phyloP scores from a whole-genome alignment of 2,888 invertebrate genomes.

The Drosophila suboccidentalis region DNA sequence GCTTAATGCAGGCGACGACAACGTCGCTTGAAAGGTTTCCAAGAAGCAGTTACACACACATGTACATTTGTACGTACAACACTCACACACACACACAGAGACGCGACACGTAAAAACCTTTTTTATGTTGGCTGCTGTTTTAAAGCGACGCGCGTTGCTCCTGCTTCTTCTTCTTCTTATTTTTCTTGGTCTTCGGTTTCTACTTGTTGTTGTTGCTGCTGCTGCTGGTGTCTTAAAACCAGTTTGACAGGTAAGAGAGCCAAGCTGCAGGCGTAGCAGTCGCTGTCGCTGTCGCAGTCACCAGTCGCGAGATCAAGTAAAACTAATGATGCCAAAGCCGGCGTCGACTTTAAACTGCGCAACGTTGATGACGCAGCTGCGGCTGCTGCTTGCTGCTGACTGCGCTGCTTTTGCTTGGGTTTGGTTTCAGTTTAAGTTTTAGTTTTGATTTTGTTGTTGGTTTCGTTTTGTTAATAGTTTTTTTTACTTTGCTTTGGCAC shows the following conservation, averaged over 20 bases:
- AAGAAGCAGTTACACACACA: constrained; percentile 59
- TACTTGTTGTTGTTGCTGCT: constrained; percentile 39
- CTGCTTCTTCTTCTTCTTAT: constrained; percentile 41
- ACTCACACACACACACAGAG: constrained; percentile 22
- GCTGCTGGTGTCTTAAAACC: constrained; percentile 68
- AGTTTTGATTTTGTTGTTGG: constrained; percentile 22
- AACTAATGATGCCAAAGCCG: constrained; percentile 76
- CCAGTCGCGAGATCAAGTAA: constrained; percentile 59
- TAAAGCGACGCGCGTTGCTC: constrained; percentile 50
- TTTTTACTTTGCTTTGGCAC: constrained; percentile 28
- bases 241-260: constrained; percentile 80
- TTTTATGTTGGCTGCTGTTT: constrained; percentile 28
- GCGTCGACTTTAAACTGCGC: constrained; percentile 44
- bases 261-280: constrained; percentile 35
- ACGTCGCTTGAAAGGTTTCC: constrained; percentile 81
- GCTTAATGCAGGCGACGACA: constrained; percentile 57
- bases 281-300: constrained; percentile 13
- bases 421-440: constrained; percentile 44
- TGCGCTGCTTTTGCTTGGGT: constrained; percentile 39
- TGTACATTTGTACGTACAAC: constrained; percentile 6
- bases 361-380: constrained; percentile 68
- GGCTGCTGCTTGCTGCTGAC: constrained; percentile 18
- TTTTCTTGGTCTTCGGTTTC: constrained; percentile 33
- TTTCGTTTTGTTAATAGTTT: constrained; percentile 34
- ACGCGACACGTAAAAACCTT: constrained; percentile 43